Conservation (phyloP, 1,140 invertebrate species). For the Hyphantria cunea region DNA sequence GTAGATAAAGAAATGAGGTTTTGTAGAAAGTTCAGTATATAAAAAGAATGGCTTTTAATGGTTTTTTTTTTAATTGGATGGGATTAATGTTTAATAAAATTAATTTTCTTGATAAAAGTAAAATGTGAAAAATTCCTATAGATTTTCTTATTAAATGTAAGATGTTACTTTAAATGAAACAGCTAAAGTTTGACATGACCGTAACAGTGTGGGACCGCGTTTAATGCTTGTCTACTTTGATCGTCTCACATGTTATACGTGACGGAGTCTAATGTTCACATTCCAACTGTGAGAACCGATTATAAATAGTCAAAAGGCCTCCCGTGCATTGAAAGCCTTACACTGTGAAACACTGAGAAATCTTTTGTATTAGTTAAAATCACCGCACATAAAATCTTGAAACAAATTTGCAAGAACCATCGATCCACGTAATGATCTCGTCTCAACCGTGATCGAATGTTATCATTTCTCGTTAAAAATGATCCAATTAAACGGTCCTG, state of each 20-base stretch:
- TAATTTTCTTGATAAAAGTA: too few relatives aligned
- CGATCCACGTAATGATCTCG: conserved; percentile 46
- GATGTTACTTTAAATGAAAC: neutral
- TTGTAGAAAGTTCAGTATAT: too few relatives aligned
- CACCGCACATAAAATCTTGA: conserved; percentile 18
- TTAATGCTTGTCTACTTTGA: conserved; percentile 50
- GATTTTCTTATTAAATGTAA: neutral
- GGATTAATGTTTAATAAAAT: too few relatives aligned
- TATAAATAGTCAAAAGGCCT: conserved; percentile 20
- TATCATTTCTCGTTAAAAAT: conserved; percentile 76
- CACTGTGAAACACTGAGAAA: neutral
- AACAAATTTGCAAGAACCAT: conserved; percentile 53
- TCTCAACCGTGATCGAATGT: conserved; percentile 50
- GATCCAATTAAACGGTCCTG: conserved; percentile 72
- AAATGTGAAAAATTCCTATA: neutral
- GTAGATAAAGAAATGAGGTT: too few relatives aligned
- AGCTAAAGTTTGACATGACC: conserved; percentile 19
- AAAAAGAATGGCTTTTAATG: too few relatives aligned
- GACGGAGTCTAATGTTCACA: conserved; percentile 33
- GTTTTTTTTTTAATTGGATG: too few relatives aligned
- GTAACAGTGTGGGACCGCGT: conserved; percentile 34
- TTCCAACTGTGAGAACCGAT: conserved; percentile 34
- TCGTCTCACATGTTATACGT: conserved; percentile 35
- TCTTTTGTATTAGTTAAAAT: conserved; percentile 1
- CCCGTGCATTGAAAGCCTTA: neutral